Evolutionary conservation across 2,113 vertebrate species (phyloP).

Genomic region (Oncorhynchus clarkii): DNA sequence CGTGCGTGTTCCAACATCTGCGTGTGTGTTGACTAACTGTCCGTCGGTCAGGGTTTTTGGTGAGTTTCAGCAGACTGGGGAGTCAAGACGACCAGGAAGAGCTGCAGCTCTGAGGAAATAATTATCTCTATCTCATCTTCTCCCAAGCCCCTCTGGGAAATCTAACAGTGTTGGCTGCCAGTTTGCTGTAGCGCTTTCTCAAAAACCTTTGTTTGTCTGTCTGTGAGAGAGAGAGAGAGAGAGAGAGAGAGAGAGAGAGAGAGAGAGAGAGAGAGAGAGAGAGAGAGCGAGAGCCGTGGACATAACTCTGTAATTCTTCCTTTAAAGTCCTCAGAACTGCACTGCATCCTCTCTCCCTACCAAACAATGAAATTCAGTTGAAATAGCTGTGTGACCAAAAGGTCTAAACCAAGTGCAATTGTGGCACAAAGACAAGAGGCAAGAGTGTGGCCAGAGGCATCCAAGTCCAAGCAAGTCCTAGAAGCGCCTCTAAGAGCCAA

Average conservation of each 20-base stretch:
- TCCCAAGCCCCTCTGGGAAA: constrained; percentile 46
- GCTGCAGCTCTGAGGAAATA: constrained; percentile 51
- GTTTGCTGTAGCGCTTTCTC: constrained; percentile 44
- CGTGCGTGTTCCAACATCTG: background rate
- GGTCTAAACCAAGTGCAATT: background rate
- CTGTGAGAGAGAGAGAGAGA: background rate
- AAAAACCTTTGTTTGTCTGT: constrained; percentile 41
- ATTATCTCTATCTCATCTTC: constrained; percentile 41
- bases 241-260: background rate
- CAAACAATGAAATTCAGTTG: background rate
- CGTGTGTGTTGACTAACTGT: background rate
- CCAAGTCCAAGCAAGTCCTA: background rate
- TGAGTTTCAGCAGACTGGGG: constrained; percentile 1
- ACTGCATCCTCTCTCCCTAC: background rate
- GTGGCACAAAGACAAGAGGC: background rate
- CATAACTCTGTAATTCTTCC: constrained; percentile 25
- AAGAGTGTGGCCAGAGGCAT: background rate
- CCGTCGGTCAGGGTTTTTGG: background rate
- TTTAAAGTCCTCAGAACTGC: background rate
- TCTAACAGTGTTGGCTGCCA: constrained; percentile 36
- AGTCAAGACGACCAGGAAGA: constrained; percentile 28
- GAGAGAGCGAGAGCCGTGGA: constrained; percentile 26
- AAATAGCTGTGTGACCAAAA: background rate
- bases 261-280: background rate
- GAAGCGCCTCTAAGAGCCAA: constrained; percentile 22